phyloP scores from a whole-genome alignment of 64 coral and sea anemone genomes.

The Cladopsammia gracilis region DNA sequence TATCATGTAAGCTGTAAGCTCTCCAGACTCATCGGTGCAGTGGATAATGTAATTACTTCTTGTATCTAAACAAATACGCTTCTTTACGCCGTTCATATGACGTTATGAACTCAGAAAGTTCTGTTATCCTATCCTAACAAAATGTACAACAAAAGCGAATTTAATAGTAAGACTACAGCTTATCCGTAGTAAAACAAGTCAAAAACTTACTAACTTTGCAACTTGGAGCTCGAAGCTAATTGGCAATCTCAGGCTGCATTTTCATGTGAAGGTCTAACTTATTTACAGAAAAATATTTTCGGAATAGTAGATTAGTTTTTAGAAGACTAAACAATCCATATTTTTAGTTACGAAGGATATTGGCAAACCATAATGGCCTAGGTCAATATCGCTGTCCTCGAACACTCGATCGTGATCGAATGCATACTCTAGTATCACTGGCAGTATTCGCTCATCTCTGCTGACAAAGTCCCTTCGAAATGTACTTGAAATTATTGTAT shows the following conservation, averaged over 20 bases:
- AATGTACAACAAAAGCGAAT: neutral
- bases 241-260: neutral
- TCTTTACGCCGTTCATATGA: neutral
- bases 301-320: neutral
- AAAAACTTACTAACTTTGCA: neutral
- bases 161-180: neutral
- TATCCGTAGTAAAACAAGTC: neutral
- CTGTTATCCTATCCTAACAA: neutral
- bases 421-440: no score
- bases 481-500: no score
- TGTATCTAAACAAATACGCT: slow-evolving; percentile 44
- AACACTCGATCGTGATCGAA: no score
- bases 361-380: no score
- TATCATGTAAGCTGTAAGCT: slow-evolving; percentile 35
- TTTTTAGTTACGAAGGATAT: no score
- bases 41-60: slow-evolving; percentile 7
- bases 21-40: slow-evolving; percentile 13
- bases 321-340: no score
- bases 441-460: no score
- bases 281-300: neutral
- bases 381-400: no score
- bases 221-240: no score
- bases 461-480: no score
- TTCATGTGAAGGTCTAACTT: neutral
- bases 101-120: neutral